Percentiles rank a stretch among this genome's conserved stretches.
Evolutionary conservation across 2,888 invertebrate genomes (phyloP).

Genomic region (Ornithoptera alexandrae): DNA sequence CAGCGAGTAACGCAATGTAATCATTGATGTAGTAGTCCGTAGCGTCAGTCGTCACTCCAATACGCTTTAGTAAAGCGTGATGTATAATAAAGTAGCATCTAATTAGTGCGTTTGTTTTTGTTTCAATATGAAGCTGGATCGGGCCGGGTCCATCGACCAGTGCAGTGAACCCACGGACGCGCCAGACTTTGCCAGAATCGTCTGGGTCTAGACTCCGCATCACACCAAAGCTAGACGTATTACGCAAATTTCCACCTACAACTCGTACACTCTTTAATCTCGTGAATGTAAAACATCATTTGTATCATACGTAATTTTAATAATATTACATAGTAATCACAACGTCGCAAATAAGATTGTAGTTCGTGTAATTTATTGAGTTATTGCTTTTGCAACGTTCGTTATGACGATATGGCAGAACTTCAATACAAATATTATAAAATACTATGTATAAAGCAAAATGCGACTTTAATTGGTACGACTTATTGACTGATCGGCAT

Average conservation of each 20-base stretch:
- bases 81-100: slow-evolving; percentile 19
- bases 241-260: slow-evolving; percentile 27
- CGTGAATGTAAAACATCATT: not conserved
- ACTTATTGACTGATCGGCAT: slow-evolving; percentile 11
- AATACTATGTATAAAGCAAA: slow-evolving; percentile 2
- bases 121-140: slow-evolving; percentile 18
- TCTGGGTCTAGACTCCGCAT: slow-evolving; percentile 34
- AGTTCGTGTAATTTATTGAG: slow-evolving; percentile 2
- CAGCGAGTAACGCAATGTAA: not conserved
- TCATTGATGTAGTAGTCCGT: slow-evolving; percentile 4
- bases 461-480: slow-evolving; percentile 12
- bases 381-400: slow-evolving; percentile 5
- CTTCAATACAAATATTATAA: not conserved
- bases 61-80: slow-evolving; percentile 22
- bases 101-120: slow-evolving; percentile 27
- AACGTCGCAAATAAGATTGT: not conserved
- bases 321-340: not conserved
- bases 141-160: slow-evolving; percentile 30
- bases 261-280: slow-evolving; percentile 13
- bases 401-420: not conserved
- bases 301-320: not conserved
- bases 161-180: slow-evolving; percentile 35
- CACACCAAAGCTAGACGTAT: slow-evolving; percentile 32
- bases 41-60: not conserved
- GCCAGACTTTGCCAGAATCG: slow-evolving; percentile 34